A percentile compares a stretch with the other conserved stretches of the same genome.
These are phyloP conservation scores for Acrocephalus kingi DNA, from an alignment of 2,113 vertebrate species.

Conservation along the genomic window DNA sequence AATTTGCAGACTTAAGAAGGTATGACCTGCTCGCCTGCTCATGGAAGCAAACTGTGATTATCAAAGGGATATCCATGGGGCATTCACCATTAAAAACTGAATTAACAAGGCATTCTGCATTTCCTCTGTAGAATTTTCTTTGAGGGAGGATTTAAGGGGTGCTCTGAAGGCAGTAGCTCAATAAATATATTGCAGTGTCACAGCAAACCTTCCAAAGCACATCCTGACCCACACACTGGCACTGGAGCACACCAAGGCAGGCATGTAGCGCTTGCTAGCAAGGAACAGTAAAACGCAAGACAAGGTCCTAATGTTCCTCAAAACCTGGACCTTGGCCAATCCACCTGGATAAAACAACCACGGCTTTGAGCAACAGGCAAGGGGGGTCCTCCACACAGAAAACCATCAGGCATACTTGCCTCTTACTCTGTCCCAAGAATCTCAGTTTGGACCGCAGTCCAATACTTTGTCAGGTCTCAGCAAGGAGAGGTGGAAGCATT, in stretches of 20 bases:
- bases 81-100: constrained; percentile 67
- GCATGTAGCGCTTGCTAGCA: background rate
- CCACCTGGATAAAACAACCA: background rate
- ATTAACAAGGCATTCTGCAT: constrained; percentile 61
- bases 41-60: constrained; percentile 60
- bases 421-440: background rate
- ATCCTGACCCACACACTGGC: background rate
- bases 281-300: background rate
- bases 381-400: no score
- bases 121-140: constrained; percentile 42
- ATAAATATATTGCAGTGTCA: background rate
- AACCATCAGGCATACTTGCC: background rate
- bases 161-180: constrained; percentile 19
- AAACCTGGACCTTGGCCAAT: background rate
- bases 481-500: background rate
- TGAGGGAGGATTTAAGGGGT: constrained; percentile 43
- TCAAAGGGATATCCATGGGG: constrained; percentile 64
- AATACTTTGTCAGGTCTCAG: background rate
- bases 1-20: constrained; percentile 53
- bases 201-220: constrained; percentile 38
- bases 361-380: background rate
- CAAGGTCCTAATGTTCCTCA: background rate
- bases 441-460: background rate
- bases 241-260: background rate
- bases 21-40: constrained; percentile 31